A percentile compares a stretch with the other conserved stretches of the same genome.
Conservation (phyloP, 53 echinoderm and acorn worm species). For the Luidia sarsii region DNA sequence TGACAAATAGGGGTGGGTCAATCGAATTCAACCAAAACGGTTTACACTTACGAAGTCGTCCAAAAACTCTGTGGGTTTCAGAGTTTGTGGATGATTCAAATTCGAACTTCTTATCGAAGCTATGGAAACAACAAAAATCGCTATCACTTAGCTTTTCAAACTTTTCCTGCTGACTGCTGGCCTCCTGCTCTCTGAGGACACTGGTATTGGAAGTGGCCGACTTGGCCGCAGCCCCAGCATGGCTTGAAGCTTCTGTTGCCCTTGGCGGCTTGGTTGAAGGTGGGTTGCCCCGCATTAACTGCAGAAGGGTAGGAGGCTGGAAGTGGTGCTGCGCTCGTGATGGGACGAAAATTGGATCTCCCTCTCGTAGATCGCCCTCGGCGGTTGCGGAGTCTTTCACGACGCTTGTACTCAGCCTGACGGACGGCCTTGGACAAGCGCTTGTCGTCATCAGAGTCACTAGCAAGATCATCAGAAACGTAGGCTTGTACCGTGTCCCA, state of each 20-base stretch:
- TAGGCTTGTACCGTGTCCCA: too few species aligned
- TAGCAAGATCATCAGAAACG: conserved; percentile 25
- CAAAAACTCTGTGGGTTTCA: neutral
- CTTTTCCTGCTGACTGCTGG: neutral
- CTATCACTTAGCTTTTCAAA: too few species aligned
- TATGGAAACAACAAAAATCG: neutral
- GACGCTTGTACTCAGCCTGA: neutral
- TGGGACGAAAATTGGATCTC: too few species aligned
- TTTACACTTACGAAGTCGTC: neutral
- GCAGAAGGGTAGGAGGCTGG: too few species aligned
- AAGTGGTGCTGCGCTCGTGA: too few species aligned
- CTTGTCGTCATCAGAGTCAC: neutral
- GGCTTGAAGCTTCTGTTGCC: too few species aligned
- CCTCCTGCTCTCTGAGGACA: neutral
- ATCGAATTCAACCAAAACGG: conserved; percentile 10
- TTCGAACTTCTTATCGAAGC: neutral
- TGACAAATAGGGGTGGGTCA: conserved; percentile 46
- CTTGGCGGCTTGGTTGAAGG: too few species aligned
- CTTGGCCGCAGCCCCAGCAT: neutral
- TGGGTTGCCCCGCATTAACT: too few species aligned
- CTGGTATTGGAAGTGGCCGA: neutral
- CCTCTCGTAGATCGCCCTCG: too few species aligned
- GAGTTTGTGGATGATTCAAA: neutral
- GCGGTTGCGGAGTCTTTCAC: too few species aligned
- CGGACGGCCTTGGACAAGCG: conserved; percentile 1